These are phyloP conservation scores for Cephus rjabovi DNA, from an alignment of 2,888 invertebrate species.

Conservation along the genomic window DNA sequence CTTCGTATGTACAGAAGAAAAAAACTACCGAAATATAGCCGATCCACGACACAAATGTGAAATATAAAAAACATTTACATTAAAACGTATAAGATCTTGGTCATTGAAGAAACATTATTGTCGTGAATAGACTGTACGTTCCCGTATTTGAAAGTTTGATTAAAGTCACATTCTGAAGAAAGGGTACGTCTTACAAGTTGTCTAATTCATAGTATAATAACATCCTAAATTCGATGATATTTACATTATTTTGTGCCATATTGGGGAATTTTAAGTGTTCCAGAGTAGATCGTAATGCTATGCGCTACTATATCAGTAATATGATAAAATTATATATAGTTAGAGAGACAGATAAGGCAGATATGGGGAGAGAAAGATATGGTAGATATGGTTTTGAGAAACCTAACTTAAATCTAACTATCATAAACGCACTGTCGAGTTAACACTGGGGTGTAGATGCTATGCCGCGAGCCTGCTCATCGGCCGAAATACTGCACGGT, in stretches of 20 bases:
- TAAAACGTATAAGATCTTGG: background rate
- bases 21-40: background rate
- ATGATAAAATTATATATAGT: background rate
- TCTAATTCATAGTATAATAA: background rate
- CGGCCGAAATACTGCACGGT: slow-evolving; percentile 64
- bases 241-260: background rate
- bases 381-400: background rate
- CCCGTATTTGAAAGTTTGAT: background rate
- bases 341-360: background rate
- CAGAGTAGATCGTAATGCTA: background rate
- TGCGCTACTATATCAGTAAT: background rate
- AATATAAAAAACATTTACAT: background rate
- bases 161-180: background rate
- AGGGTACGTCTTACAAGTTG: background rate
- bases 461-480: slow-evolving; percentile 63
- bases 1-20: background rate
- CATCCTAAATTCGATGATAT: background rate
- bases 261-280: background rate
- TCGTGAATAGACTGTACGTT: background rate
- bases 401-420: slow-evolving; percentile 7
- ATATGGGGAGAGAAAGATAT: background rate
- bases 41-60: background rate
- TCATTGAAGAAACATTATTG: background rate
- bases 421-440: slow-evolving; percentile 14
- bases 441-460: slow-evolving; percentile 45